Evolutionary conservation across 2,888 invertebrate genomes (phyloP).

Genomic region (Stenotaenia linearis): DNA sequence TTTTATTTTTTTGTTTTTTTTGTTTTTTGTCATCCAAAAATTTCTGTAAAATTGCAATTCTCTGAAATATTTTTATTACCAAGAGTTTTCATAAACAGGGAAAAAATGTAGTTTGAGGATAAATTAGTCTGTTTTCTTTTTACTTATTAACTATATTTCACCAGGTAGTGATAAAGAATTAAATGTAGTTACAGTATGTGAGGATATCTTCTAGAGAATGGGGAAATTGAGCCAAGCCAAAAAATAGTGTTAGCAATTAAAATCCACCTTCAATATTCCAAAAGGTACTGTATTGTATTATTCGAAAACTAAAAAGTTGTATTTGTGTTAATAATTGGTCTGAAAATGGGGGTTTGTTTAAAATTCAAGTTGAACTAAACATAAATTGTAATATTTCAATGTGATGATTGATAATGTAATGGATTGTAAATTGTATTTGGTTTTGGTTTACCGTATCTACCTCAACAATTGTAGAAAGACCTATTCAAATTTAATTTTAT

Average conservation of each 20-base stretch:
- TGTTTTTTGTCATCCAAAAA: background rate
- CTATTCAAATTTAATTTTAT: background rate
- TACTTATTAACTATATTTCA: constrained; percentile 29
- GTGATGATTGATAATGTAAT: constrained; percentile 1
- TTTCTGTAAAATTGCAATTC: constrained; percentile 10
- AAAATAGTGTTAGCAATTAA: background rate
- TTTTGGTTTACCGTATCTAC: constrained; percentile 12
- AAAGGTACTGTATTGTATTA: background rate
- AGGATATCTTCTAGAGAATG: constrained; percentile 30
- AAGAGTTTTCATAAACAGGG: constrained; percentile 24
- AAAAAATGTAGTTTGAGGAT: constrained; percentile 21
- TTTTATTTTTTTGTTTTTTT: background rate
- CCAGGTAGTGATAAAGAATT: constrained; percentile 30
- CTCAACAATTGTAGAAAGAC: background rate
- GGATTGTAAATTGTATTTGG: constrained; percentile 6
- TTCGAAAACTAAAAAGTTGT: background rate
- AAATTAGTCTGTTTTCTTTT: constrained; percentile 28
- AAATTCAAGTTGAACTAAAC: background rate
- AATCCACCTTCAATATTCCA: constrained; percentile 28
- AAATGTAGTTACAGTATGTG: constrained; percentile 23
- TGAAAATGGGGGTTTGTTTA: background rate
- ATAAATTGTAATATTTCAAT: background rate
- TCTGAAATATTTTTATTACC: constrained; percentile 24
- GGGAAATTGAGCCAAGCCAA: constrained; percentile 29
- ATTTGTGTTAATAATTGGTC: background rate